These are phyloP conservation scores for Drosophila picticornis DNA, from an alignment of 2,888 invertebrate genomes.

Conservation along the genomic window DNA sequence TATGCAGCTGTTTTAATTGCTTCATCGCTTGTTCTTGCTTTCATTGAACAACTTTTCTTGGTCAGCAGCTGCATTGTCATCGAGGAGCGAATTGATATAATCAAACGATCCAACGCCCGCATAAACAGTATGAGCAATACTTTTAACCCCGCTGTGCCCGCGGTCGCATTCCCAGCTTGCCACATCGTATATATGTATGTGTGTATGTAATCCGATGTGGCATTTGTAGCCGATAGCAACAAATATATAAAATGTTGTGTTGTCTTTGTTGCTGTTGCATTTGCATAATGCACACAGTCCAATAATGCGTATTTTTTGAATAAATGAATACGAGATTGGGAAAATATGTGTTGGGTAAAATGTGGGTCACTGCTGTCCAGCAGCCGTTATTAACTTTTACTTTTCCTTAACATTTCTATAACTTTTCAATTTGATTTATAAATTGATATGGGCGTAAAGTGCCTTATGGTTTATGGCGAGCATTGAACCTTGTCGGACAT, in stretches of 20 bases:
- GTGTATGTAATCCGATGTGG: conserved; percentile 16
- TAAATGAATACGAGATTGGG: conserved; percentile 27
- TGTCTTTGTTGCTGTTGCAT: conserved; percentile 43
- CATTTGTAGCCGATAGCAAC: conserved; percentile 16
- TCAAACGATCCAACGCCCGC: conserved; percentile 28
- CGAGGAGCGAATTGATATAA: conserved; percentile 13
- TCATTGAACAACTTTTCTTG: conserved; percentile 6
- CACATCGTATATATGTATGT: background rate
- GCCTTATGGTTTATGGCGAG: conserved; percentile 29
- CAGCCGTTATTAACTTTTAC: conserved; percentile 67
- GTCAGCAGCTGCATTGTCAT: conserved; percentile 20
- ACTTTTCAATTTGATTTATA: conserved; percentile 42
- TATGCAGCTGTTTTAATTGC: conserved; percentile 44
- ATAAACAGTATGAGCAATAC: conserved; percentile 10
- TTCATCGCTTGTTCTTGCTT: conserved; percentile 17
- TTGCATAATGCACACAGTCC: conserved; percentile 63
- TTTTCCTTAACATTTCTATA: conserved; percentile 42
- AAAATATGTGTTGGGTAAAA: conserved; percentile 24
- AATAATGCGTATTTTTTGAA: conserved; percentile 9
- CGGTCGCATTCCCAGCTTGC: conserved; percentile 5
- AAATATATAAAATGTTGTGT: background rate
- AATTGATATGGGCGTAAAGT: conserved; percentile 53
- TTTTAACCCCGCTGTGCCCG: background rate
- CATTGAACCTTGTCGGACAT: conserved; percentile 57
- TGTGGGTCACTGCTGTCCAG: conserved; percentile 70